Conservation (phyloP, 2,113 vertebrate species). For the Heterotis niloticus region DNA sequence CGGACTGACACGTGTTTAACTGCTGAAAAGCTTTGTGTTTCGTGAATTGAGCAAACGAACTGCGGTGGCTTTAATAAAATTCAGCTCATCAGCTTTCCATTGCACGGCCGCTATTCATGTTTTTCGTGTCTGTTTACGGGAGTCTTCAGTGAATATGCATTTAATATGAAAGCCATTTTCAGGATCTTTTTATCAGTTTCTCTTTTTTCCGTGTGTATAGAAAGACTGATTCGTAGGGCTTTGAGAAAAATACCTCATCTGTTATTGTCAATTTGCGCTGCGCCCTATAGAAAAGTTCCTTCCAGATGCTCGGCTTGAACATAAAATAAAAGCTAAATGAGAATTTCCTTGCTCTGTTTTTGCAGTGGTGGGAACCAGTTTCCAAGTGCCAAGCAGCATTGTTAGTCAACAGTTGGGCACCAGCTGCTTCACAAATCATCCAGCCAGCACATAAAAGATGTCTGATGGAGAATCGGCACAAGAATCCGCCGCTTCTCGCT, state of each 20-base stretch:
- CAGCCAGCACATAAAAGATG: slow-evolving; percentile 45
- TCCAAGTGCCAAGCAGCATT: slow-evolving; percentile 57
- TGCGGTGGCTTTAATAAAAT: too few relatives aligned
- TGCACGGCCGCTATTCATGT: too few relatives aligned
- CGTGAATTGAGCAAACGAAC: too few relatives aligned
- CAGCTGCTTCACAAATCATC: slow-evolving; percentile 59
- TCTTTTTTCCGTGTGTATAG: background rate
- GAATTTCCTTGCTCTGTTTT: slow-evolving; percentile 45
- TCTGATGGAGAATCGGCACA: slow-evolving; percentile 41
- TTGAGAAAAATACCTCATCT: slow-evolving; percentile 36
- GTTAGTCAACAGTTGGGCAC: slow-evolving; percentile 54
- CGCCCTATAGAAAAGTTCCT: slow-evolving; percentile 49
- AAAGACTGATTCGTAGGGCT: slow-evolving; percentile 17
- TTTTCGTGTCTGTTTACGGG: too few relatives aligned
- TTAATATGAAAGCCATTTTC: background rate
- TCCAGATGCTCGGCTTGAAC: slow-evolving; percentile 54
- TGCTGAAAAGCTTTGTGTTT: too few relatives aligned
- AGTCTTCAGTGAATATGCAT: background rate
- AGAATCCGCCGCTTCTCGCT: background rate
- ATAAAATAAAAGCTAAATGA: slow-evolving; percentile 51
- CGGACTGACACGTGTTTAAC: too few relatives aligned
- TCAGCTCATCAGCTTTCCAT: too few relatives aligned
- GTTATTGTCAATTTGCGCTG: slow-evolving; percentile 53
- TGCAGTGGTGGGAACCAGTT: slow-evolving; percentile 56
- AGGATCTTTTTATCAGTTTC: background rate